A percentile compares a stretch with the other conserved stretches of the same genome.
Evolutionary conservation across 2,888 invertebrate genomes (phyloP).

Genomic region (Megalurothrips usitatus): DNA sequence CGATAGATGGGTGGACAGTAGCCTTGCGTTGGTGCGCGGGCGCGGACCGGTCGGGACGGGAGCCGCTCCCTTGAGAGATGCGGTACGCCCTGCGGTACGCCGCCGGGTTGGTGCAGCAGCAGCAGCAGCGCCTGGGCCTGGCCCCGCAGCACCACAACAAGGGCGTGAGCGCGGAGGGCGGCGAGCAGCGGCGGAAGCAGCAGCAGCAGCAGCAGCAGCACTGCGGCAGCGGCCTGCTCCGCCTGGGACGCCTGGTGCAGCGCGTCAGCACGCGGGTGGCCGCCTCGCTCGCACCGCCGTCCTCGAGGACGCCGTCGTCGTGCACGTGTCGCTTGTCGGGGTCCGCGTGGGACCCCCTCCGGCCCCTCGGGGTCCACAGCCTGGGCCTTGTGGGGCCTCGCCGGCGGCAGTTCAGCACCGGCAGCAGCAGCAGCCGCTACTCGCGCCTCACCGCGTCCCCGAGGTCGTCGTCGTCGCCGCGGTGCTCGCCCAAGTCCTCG

Average conservation of each 20-base stretch:
- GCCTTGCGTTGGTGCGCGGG: neutral
- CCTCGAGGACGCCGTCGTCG: neutral
- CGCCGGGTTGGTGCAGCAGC: conserved; percentile 14
- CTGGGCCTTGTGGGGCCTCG: neutral
- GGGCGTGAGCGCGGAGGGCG: neutral
- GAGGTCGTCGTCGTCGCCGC: neutral
- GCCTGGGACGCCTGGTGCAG: neutral
- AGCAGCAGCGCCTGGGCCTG: neutral
- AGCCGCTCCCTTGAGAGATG: neutral
- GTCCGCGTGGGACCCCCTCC: neutral
- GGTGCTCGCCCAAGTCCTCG: neutral
- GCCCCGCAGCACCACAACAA: neutral
- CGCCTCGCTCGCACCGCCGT: neutral
- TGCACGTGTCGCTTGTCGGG: neutral
- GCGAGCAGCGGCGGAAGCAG: neutral
- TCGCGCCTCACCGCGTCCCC: neutral
- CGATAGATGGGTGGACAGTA: conserved; percentile 2
- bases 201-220: neutral
- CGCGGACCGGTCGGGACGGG: neutral
- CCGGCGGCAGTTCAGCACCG: neutral
- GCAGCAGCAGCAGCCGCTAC: neutral
- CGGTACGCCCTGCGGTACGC: conserved; percentile 19
- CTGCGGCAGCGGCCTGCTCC: neutral
- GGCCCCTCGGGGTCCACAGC: too few species aligned
- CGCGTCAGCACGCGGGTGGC: neutral